Percentiles rank a stretch among this genome's conserved stretches.
Conservation (phyloP, 2,113 vertebrate genomes). For the Chaetura pelagica region DNA sequence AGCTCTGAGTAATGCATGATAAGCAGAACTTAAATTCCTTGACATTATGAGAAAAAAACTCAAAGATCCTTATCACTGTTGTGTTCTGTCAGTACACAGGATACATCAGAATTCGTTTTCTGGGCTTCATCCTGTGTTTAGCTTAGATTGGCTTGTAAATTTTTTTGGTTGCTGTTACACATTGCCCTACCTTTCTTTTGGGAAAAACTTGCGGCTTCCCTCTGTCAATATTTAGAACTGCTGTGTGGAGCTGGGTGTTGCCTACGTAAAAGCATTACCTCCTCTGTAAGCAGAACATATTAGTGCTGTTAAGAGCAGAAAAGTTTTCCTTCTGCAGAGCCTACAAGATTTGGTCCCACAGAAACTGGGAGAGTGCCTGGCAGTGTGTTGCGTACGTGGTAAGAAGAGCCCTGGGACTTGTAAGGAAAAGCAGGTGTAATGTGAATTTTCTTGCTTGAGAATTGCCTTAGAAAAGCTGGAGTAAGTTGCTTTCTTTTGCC, state of each 20-base stretch:
- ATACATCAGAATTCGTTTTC: not conserved
- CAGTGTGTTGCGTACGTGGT: fast-evolving
- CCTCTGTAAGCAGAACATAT: not conserved
- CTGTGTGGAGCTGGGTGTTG: not conserved
- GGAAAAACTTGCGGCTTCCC: not conserved
- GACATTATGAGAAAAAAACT: not conserved
- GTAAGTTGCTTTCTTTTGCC: not conserved
- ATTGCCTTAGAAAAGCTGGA: not conserved
- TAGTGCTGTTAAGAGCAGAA: not conserved
- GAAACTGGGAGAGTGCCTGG: not conserved
- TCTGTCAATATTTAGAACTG: not conserved
- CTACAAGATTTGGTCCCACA: not conserved
- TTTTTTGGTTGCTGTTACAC: not conserved
- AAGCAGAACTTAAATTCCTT: not conserved
- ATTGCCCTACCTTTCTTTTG: not conserved
- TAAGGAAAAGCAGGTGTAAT: not conserved
- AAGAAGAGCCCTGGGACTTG: fast-evolving
- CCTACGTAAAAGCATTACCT: not conserved
- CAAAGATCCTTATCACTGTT: not conserved
- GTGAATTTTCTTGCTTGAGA: not conserved
- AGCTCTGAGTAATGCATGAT: not conserved
- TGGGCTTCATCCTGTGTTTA: not conserved
- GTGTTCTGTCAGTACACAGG: not conserved
- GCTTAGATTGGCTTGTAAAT: not conserved
- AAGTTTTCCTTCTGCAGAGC: not conserved